Conservation (phyloP, 2,797 vertebrate species). For the Clarias pachynema region DNA sequence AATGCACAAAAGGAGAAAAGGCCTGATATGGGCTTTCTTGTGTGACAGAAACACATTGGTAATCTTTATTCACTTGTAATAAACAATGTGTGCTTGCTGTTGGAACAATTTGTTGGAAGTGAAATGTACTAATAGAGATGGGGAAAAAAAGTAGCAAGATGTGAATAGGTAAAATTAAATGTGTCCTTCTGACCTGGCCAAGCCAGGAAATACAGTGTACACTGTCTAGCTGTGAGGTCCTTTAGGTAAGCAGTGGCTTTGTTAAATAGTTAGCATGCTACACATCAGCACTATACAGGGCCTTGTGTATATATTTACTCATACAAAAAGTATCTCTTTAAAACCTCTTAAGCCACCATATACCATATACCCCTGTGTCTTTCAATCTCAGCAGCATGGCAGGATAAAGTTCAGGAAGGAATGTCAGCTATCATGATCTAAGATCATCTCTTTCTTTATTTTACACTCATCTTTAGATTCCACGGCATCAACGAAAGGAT, state of each 20-base stretch:
- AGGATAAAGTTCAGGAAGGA: neutral
- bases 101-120: neutral
- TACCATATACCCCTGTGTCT: neutral
- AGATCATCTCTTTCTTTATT: conserved; percentile 2
- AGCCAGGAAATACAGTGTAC: neutral
- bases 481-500: conserved; percentile 95
- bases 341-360: neutral
- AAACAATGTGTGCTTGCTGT: neutral
- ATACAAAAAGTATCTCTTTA: neutral
- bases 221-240: neutral
- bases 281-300: neutral
- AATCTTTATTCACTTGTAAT: neutral
- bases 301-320: neutral
- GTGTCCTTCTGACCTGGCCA: neutral
- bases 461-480: conserved; percentile 71
- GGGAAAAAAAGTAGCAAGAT: neutral
- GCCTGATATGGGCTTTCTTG: neutral
- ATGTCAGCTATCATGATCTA: neutral
- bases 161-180: neutral
- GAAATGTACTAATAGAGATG: neutral
- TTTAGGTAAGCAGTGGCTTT: neutral
- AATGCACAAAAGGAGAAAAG: neutral
- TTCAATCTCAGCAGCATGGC: neutral
- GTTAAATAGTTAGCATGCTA: neutral
- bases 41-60: neutral